Conservation (phyloP, 2,113 vertebrate species). For the Numida meleagris region DNA sequence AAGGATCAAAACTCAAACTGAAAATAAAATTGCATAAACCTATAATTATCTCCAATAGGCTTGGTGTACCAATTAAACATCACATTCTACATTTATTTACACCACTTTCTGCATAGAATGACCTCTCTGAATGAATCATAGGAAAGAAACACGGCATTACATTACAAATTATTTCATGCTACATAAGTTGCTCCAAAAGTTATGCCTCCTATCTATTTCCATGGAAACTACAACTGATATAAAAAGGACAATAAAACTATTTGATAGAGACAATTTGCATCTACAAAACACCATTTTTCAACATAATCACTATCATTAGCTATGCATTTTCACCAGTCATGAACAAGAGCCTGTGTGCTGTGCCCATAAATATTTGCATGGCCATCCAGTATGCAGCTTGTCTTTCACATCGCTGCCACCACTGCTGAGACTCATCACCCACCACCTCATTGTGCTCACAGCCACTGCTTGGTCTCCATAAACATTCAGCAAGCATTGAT, state of each 20-base stretch:
- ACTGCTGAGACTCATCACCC: background rate
- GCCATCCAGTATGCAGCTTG: no score
- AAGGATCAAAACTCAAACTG: constrained; percentile 38
- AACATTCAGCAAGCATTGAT: background rate
- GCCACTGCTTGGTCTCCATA: background rate
- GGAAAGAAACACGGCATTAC: background rate
- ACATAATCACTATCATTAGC: background rate
- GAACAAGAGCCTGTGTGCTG: background rate
- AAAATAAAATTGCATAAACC: constrained; percentile 19
- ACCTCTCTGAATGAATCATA: background rate
- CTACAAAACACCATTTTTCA: background rate
- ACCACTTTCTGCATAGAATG: background rate
- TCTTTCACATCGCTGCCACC: background rate
- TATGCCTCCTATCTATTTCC: background rate
- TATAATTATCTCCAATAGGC: constrained; percentile 43
- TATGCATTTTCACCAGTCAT: background rate
- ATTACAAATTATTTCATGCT: background rate
- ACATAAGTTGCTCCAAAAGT: background rate
- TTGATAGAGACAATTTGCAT: background rate
- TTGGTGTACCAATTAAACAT: constrained; percentile 15
- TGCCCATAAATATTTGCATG: background rate
- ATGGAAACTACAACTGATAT: background rate
- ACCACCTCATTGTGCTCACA: background rate
- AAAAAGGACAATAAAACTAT: background rate
- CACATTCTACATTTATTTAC: background rate